Conservation (phyloP, 2,888 invertebrate genomes). For the Neocrepidodera transversa region DNA sequence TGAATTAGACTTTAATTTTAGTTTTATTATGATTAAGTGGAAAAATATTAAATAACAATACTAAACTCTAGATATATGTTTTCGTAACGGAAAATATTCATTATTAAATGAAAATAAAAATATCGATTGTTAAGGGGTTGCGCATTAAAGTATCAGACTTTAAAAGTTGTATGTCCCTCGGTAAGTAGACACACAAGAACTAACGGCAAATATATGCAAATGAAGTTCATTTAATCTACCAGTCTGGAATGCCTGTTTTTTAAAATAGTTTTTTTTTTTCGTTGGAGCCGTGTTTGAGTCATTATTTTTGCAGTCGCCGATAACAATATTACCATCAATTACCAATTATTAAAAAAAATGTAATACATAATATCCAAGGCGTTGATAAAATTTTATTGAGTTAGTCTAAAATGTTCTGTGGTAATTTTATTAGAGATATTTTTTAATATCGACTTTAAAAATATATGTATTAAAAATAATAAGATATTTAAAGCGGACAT, state of each 20-base stretch:
- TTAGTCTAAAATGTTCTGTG: too few species aligned
- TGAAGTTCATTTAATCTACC: constrained; percentile 56
- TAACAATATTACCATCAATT: not conserved
- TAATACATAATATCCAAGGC: too few species aligned
- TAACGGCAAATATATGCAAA: constrained; percentile 60
- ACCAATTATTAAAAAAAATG: too few species aligned
- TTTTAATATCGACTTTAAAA: too few species aligned
- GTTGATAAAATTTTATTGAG: too few species aligned
- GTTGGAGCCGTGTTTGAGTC: not conserved
- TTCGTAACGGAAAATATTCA: too few species aligned
- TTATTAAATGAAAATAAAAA: not conserved
- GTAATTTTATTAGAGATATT: too few species aligned
- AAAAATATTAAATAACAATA: too few species aligned
- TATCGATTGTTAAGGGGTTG: not conserved
- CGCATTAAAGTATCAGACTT: constrained; percentile 24
- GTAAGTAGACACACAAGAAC: constrained; percentile 55
- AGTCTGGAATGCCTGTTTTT: constrained; percentile 56
- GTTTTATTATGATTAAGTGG: too few species aligned
- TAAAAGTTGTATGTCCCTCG: constrained; percentile 47
- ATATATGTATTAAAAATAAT: too few species aligned
- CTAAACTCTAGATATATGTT: too few species aligned
- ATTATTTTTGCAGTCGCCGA: not conserved
- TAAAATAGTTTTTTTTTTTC: constrained; percentile 36
- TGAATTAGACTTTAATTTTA: not conserved
- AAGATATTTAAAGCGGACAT: too few species aligned